Conservation (phyloP, 37 sponge, comb jelly and placozoan species). For the Petrosia ficiformis region DNA sequence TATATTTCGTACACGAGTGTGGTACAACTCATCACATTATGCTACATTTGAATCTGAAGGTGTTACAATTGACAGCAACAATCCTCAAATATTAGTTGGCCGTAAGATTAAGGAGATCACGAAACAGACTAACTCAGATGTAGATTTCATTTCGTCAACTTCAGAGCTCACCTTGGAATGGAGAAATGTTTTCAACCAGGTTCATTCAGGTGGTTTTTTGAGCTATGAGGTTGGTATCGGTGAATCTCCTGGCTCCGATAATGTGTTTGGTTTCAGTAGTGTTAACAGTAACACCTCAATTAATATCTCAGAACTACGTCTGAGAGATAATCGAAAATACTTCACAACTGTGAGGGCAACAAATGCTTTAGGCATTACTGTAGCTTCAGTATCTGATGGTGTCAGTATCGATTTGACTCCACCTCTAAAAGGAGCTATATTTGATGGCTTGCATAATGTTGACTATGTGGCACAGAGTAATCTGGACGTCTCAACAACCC, state of each 20-base stretch:
- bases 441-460: slow-evolving; percentile 17
- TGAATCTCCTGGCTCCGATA: slow-evolving; percentile 32
- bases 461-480: slow-evolving; percentile 40
- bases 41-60: slow-evolving; percentile 48
- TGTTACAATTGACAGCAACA: slow-evolving; percentile 48
- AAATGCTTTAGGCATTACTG: slow-evolving; percentile 13
- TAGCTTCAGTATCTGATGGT: slow-evolving; percentile 56
- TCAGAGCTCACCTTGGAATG: slow-evolving; percentile 31
- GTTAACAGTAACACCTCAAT: not conserved
- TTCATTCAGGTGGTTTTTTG: not conserved
- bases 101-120: slow-evolving; percentile 32
- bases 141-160: slow-evolving; percentile 29
- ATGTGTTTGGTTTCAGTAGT: slow-evolving; percentile 16
- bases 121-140: not conserved
- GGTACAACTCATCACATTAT: slow-evolving; percentile 50
- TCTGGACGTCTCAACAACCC: not conserved
- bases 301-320: slow-evolving; percentile 1
- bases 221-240: slow-evolving; percentile 53
- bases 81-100: slow-evolving; percentile 21
- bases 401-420: slow-evolving; percentile 56
- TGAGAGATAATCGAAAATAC: slow-evolving; percentile 27
- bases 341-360: slow-evolving; percentile 31
- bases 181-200: slow-evolving; percentile 55
- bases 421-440: slow-evolving; percentile 42
- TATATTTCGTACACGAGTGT: slow-evolving; percentile 61